Evolutionary conservation across 2,113 vertebrate species (phyloP), one percentile per base, ranked within the genome.

Genomic region (Hypomesus transpacificus): DNA sequence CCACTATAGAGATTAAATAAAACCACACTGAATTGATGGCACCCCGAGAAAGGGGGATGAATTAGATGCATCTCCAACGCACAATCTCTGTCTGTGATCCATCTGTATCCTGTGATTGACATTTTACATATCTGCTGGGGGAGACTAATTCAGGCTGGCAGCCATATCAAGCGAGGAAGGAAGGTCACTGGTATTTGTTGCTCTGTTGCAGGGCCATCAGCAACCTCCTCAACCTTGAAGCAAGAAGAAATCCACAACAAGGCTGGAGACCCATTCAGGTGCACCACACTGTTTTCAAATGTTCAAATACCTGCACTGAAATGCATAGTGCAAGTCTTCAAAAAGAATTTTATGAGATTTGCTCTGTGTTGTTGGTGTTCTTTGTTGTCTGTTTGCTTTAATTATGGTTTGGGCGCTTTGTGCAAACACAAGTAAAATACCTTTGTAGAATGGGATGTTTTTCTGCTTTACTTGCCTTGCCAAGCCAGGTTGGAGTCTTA

Each of bases 111-210:
- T 14, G 6, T 52, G 58, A 78, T 69, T 80, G 81, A 82, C 73
- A 78, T 87, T 85, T 84, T 20, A 58, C 75, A 69, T 54, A 9
- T 14, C 34, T 2, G 21, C 51, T 22, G 61, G 64, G 64, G 52
- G 66, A 80, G 71, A 82, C 74, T 75, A 76, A 85, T 75, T 71
- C 73, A 58, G 34, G 34, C 46, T 76, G 70, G 72, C 77, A 82
- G 80, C 82, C 63, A 80, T 85, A 74, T 83, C 70, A 76, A 54
- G 71, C 54, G 52, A 77, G 80, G 51, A 21, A 17, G 57, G 68
- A 84, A 84, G 83, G 76, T 83, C 83, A 75, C 46, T 75, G 77
- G 53, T 81, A 80, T 90, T 84, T 87, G 71, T 75, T 11, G 31
- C 67, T 63, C 73, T 72, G 69, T 71, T 69, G 61, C 53, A 18